Evolutionary conservation across 2,888 invertebrate genomes (phyloP).

Genomic region (Cephus rjabovi): DNA sequence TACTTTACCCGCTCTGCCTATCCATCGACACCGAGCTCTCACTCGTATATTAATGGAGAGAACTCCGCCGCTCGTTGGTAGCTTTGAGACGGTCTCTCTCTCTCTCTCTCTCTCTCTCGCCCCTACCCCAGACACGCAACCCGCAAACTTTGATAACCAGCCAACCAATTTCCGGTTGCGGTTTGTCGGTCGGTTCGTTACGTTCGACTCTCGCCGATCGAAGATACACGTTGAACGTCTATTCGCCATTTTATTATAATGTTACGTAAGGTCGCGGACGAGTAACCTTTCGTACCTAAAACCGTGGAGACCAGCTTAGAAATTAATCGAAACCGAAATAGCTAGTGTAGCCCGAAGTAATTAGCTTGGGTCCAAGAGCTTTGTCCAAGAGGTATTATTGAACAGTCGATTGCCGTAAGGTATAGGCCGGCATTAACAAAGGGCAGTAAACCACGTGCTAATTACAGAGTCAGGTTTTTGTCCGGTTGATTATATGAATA

Average conservation of each 20-base stretch:
- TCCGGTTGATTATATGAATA: neutral
- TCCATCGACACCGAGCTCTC: conserved; percentile 47
- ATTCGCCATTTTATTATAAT: neutral
- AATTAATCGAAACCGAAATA: neutral
- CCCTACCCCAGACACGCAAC: conserved; percentile 60
- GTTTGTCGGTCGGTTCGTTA: conserved; percentile 49
- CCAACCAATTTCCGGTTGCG: conserved; percentile 67
- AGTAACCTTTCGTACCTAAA: neutral
- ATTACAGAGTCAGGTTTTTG: neutral
- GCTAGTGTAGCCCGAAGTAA: neutral
- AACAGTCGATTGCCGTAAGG: neutral
- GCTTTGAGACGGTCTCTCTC: conserved; percentile 16
- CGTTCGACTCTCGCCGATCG: conserved; percentile 33
- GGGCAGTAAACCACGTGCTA: neutral
- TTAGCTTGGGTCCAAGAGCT: neutral
- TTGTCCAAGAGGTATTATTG: neutral
- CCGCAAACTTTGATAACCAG: conserved; percentile 67
- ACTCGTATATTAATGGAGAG: conserved; percentile 65
- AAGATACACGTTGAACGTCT: neutral
- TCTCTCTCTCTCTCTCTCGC: conserved; percentile 7
- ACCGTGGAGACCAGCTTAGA: neutral
- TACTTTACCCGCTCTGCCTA: conserved; percentile 50
- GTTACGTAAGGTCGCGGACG: neutral
- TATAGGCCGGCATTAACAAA: neutral
- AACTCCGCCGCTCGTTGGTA: conserved; percentile 36